Percentiles rank a stretch among this genome's conserved stretches.
phyloP scores from a whole-genome alignment of 2,113 vertebrate genomes.

The Raja brachyura region DNA sequence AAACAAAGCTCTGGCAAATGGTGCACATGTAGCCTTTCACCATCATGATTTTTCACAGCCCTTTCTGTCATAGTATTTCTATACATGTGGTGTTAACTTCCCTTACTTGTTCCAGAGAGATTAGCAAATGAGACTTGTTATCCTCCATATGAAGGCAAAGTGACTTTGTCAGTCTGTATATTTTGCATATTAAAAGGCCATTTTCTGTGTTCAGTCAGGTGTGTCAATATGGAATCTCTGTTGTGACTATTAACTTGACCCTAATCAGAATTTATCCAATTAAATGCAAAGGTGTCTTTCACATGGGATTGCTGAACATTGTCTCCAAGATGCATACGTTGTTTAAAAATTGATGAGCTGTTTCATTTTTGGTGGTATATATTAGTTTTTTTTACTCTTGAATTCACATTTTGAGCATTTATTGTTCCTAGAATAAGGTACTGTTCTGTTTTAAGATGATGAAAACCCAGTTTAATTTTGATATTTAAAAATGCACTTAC shows the following conservation, averaged over 20 bases:
- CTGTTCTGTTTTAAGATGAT: background rate
- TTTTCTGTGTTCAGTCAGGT: conserved; percentile 38
- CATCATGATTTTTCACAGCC: background rate
- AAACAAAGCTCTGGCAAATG: background rate
- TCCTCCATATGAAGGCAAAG: conserved; percentile 30
- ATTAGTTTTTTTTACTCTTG: background rate
- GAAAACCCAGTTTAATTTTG: background rate
- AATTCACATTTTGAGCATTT: background rate
- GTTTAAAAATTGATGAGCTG: conserved; percentile 31
- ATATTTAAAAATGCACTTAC: conserved; percentile 7
- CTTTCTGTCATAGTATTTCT: background rate
- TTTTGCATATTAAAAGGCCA: conserved; percentile 36
- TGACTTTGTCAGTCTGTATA: conserved; percentile 36
- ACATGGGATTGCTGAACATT: conserved; percentile 31
- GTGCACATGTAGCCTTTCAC: background rate
- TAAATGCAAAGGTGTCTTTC: conserved; percentile 34
- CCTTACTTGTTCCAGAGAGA: conserved; percentile 12
- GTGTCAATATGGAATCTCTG: conserved; percentile 38
- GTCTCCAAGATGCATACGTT: conserved; percentile 19
- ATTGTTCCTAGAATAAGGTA: background rate
- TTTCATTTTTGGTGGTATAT: background rate
- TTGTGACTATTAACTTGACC: conserved; percentile 36
- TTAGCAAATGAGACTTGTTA: conserved; percentile 23
- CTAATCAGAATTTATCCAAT: conserved; percentile 39
- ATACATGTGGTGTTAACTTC: conserved; percentile 3